Percentiles rank a stretch among this genome's conserved stretches.
These are phyloP conservation scores for Heterodera schachtii DNA, from an alignment of 1,140 invertebrate genomes.

Conservation along the genomic window DNA sequence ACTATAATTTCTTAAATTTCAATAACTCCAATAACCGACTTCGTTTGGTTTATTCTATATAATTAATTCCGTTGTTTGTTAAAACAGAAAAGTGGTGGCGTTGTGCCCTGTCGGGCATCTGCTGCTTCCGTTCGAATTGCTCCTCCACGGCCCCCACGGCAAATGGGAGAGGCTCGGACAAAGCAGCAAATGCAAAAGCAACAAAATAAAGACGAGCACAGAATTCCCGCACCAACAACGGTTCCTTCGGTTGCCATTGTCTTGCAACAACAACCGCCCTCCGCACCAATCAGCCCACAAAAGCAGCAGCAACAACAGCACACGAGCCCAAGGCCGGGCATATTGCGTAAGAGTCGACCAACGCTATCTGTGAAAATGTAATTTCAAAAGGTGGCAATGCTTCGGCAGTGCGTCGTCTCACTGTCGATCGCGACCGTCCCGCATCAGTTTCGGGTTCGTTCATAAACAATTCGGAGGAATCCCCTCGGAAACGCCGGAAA, in stretches of 20 bases:
- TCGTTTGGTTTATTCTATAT: too few species aligned
- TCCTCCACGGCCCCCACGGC: not conserved
- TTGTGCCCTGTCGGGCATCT: not conserved
- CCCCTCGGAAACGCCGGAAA: slow-evolving; percentile 33
- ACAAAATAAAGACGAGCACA: not conserved
- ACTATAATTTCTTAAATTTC: too few species aligned
- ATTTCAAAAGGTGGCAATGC: slow-evolving; percentile 8
- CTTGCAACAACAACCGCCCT: not conserved
- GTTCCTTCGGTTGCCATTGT: not conserved
- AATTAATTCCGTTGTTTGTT: too few species aligned
- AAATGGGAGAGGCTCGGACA: not conserved
- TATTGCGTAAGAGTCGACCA: slow-evolving; percentile 38
- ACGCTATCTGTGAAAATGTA: not conserved
- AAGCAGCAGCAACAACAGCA: slow-evolving; percentile 11
- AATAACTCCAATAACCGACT: too few species aligned
- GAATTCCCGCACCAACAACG: not conserved
- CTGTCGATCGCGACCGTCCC: not conserved
- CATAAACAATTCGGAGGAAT: slow-evolving; percentile 24
- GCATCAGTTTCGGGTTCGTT: not conserved
- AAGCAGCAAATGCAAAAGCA: not conserved
- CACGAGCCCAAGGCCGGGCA: slow-evolving; percentile 36
- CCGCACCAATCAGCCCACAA: not conserved
- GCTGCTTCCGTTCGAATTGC: not conserved
- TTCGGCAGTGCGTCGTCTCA: slow-evolving; percentile 8
- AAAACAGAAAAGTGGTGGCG: not conserved